Base-by-base conservation (phyloP, 2,888 invertebrate species). In the Dendrolimus houi region DNA sequence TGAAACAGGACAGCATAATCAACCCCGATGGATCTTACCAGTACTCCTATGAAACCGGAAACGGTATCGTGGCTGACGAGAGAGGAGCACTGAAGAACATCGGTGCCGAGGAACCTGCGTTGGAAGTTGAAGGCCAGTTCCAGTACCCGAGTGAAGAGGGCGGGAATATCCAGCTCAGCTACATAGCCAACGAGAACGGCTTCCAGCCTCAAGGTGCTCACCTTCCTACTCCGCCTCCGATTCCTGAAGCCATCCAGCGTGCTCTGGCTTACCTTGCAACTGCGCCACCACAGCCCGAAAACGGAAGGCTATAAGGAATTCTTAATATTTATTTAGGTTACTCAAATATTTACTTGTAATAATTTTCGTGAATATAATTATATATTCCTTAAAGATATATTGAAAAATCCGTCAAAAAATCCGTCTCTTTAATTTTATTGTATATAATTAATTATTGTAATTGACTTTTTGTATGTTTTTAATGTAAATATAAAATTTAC, bases 171-270 rank as follows among this genome's bases (percentile, higher is more conserved):
- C 90, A 92, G 65, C 71, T 94, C 59, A 83, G 88, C 1, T 95
- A 95, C 81, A 80, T 92, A 52, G 94, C 95, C 56, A 93, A 95
- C 70, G 94, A 95, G 75, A 94, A 94, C 65, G 94, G 94, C 56
- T 94, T 90, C 87, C 93, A 93, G 74, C 93, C 94, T 9, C 90
- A 86, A 67, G 92, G 93, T n/a, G 86, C 86, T 17, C 93, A 93
- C 67, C 75, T 93, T 1, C 93, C 93, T 47, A 93, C 93, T 1
- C 91, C 94, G 41, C 95, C 94, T 53, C 95, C 95, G 60, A 93
- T 94, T 61, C 95, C 95, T 56, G 92, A 89, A 60, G 93, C 92
- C 57, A 95, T 95, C 69, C 93, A 93, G 70, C 92, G 92, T 58
- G 92, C 94, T 41, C 81, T 94, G 55, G 94, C 92, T 52, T 94